Evolutionary conservation across 2,888 invertebrate genomes (phyloP).

Genomic region (Cecidostiba fungosa): DNA sequence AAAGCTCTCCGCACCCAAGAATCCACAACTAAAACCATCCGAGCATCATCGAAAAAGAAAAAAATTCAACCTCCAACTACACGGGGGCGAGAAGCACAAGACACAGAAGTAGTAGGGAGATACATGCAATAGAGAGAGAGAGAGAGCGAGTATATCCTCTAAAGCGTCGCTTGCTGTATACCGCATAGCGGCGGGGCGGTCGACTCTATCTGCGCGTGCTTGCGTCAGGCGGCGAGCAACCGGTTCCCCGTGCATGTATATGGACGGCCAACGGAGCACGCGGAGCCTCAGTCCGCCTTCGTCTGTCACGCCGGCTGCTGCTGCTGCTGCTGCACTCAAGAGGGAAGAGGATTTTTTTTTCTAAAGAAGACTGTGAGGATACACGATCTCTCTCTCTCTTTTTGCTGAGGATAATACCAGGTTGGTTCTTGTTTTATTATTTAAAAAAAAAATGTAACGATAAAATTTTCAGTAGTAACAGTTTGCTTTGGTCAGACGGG

Average conservation of each 20-base stretch:
- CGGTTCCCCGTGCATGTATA: slow-evolving; percentile 58
- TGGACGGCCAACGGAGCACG: slow-evolving; percentile 46
- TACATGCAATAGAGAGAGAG: background rate
- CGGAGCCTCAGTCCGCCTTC: slow-evolving; percentile 60
- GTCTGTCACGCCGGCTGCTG: slow-evolving; percentile 47
- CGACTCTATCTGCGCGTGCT: slow-evolving; percentile 31
- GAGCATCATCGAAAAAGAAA: background rate
- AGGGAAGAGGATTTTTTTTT: background rate
- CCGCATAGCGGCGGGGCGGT: background rate
- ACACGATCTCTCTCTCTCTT: background rate
- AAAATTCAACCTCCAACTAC: background rate
- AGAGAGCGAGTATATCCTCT: background rate
- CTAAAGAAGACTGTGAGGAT: background rate
- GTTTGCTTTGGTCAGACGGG: background rate
- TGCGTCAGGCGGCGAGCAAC: slow-evolving; percentile 60
- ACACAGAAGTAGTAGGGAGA: background rate
- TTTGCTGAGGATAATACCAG: background rate
- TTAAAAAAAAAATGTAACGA: too few species aligned
- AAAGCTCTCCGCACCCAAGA: too few species aligned
- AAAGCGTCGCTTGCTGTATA: background rate
- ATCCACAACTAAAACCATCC: too few species aligned
- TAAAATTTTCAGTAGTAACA: background rate
- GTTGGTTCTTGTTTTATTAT: background rate
- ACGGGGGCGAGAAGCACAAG: background rate
- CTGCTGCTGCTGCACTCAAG: background rate